These are phyloP conservation scores for Leptosomus discolor DNA, from an alignment of 2,113 vertebrate species.

Conservation along the genomic window DNA sequence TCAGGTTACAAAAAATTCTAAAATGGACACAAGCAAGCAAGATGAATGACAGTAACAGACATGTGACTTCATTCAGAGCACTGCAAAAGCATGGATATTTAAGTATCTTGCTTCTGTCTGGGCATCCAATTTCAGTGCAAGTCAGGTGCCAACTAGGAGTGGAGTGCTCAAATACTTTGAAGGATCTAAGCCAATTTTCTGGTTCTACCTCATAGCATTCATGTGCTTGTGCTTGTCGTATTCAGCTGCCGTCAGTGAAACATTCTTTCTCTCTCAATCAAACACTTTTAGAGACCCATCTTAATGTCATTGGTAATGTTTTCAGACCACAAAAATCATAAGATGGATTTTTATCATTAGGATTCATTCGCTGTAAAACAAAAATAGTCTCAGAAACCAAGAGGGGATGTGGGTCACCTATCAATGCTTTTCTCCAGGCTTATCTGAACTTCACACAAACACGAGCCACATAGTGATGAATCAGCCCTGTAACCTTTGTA, in stretches of 20 bases:
- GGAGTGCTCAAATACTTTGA: not conserved
- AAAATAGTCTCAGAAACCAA: not conserved
- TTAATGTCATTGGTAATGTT: not conserved
- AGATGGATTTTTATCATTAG: slow-evolving; percentile 9
- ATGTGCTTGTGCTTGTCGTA: not conserved
- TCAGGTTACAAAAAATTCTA: not conserved
- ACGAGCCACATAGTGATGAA: not conserved
- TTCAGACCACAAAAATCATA: not conserved
- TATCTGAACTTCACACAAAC: not conserved
- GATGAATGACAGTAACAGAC: not conserved
- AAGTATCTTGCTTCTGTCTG: not conserved
- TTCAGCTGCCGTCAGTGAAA: not conserved
- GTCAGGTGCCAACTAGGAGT: not conserved
- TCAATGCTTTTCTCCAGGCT: not conserved
- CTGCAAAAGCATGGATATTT: not conserved
- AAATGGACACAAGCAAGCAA: not conserved
- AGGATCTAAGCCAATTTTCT: not conserved
- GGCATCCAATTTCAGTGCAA: not conserved
- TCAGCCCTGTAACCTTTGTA: not conserved
- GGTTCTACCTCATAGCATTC: not conserved
- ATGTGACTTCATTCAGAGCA: not conserved
- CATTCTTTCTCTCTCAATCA: not conserved
- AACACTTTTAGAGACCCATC: not conserved
- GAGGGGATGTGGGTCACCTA: not conserved
- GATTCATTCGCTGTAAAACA: not conserved